Evolutionary conservation across 2,888 invertebrate genomes (phyloP), one percentile per base, ranked within the genome.

Genomic region (Mythimna albipuncta): DNA sequence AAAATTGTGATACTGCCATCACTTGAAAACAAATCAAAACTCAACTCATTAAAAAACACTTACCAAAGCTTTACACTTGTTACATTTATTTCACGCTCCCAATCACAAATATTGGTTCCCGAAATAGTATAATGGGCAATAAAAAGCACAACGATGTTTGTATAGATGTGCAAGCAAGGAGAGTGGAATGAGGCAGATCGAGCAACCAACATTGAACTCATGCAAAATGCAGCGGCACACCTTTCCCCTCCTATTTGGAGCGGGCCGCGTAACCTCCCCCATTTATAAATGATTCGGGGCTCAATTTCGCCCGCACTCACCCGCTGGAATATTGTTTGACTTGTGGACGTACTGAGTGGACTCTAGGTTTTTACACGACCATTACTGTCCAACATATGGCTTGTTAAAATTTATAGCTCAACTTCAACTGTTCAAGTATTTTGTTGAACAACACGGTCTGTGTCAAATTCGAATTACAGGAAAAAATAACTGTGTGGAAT

Each of bases 271-370:
- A 80, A 72, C 74, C 87, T 87, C 89, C 91, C 91, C 92, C 90
- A 90, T 93, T 94, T 94, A 95, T 95, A 95, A 95, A 95, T 95
- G 95, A 95, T 95, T 94, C 94, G 82, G 90, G 52, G 90, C 92
- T 93, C 94, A 94, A 95, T 95, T 94, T 94, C 93, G 85, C 89
- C 89, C 88, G 85, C 89, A 86, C 89, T 86, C 90, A 86, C 90
- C 89, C 88, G 74, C 81, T 82, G 88, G 89, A 86, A 93, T 92
- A 93, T 93, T 94, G 92, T 94, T 95, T 94, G 93, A 93, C 91
- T 94, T 92, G 91, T 93, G 90, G 87, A 92, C 90, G 83, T 78
- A 82, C 77, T 81, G 75, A 87, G 87, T 83, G 85, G 85, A 79
- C 78, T 74, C 65, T 69, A 63, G 75, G 73, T 79, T 85, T 72